Evolutionary conservation across 2,797 vertebrate genomes (phyloP).

Genomic region (Smutsia temminckii): DNA sequence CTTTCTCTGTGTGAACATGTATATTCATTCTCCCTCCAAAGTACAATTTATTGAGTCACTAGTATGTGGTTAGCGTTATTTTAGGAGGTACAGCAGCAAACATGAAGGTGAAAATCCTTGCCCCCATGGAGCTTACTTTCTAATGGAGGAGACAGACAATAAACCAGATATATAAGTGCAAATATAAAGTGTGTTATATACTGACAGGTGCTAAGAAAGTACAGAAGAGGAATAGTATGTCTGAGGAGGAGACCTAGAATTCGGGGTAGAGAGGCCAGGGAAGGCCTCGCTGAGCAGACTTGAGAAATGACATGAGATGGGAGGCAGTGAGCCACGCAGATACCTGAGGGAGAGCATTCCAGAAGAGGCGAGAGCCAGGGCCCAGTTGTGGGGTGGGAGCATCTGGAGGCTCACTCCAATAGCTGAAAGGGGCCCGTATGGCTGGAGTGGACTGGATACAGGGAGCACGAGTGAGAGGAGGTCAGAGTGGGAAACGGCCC

Average conservation of each 20-base stretch:
- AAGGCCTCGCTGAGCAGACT: not conserved
- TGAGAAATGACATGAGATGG: not conserved
- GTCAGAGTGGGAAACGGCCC: not conserved
- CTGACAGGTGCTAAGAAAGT: not conserved
- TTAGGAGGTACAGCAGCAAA: not conserved
- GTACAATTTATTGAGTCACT: not conserved
- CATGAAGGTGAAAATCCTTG: not conserved
- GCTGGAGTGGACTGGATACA: not conserved
- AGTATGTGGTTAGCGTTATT: not conserved
- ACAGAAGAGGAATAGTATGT: not conserved
- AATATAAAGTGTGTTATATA: no score
- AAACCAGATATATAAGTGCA: not conserved
- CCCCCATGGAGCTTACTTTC: not conserved
- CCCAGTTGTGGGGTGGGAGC: not conserved
- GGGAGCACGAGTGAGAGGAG: not conserved
- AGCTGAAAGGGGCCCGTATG: not conserved
- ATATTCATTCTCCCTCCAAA: not conserved
- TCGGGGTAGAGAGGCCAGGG: not conserved
- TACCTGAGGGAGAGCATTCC: rapidly evolving
- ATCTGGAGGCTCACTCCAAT: not conserved
- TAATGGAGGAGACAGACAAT: not conserved
- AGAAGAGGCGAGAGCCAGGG: not conserved
- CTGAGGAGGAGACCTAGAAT: not conserved
- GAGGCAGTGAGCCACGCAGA: not conserved
- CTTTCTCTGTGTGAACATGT: not conserved